phyloP scores from a whole-genome alignment of 2,113 vertebrate species.

The Hippocampus comes region DNA sequence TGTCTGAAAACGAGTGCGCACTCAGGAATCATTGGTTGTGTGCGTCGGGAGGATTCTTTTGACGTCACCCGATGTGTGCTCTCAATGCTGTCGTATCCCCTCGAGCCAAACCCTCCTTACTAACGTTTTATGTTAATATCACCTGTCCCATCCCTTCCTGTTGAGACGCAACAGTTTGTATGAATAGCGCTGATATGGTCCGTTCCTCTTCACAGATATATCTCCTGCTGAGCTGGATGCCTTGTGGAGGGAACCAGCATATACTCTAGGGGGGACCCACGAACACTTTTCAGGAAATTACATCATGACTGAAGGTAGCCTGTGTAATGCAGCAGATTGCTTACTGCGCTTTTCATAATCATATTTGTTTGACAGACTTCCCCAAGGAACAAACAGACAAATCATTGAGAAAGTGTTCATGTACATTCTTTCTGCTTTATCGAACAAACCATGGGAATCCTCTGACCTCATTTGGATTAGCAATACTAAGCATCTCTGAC shows the following conservation, averaged over 20 bases:
- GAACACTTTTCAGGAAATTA: slow-evolving; percentile 70
- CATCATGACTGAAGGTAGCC: slow-evolving; percentile 74
- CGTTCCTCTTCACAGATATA: slow-evolving; percentile 55
- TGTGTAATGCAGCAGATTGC: background rate
- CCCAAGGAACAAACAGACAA: background rate
- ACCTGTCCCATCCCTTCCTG: background rate
- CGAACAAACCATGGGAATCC: background rate
- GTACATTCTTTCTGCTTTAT: background rate
- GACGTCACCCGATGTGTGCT: slow-evolving; percentile 38
- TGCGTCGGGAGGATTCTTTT: slow-evolving; percentile 24
- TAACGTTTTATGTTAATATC: slow-evolving; percentile 1
- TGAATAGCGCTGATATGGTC: slow-evolving; percentile 6
- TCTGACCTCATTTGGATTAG: background rate
- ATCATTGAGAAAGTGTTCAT: background rate
- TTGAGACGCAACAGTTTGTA: background rate
- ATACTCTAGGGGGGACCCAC: slow-evolving; percentile 65
- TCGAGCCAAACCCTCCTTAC: background rate
- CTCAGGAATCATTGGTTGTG: slow-evolving; percentile 25
- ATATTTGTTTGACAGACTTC: background rate
- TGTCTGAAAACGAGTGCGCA: slow-evolving; percentile 19
- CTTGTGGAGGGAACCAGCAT: slow-evolving; percentile 72
- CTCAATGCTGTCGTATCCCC: slow-evolving; percentile 9
- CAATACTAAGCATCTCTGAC: background rate
- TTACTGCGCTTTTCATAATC: background rate
- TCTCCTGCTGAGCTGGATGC: slow-evolving; percentile 76